A percentile compares a stretch with the other conserved stretches of the same genome.
These are phyloP conservation scores for Sussaba pulchella DNA, from an alignment of 2,888 invertebrate species.

Conservation along the genomic window DNA sequence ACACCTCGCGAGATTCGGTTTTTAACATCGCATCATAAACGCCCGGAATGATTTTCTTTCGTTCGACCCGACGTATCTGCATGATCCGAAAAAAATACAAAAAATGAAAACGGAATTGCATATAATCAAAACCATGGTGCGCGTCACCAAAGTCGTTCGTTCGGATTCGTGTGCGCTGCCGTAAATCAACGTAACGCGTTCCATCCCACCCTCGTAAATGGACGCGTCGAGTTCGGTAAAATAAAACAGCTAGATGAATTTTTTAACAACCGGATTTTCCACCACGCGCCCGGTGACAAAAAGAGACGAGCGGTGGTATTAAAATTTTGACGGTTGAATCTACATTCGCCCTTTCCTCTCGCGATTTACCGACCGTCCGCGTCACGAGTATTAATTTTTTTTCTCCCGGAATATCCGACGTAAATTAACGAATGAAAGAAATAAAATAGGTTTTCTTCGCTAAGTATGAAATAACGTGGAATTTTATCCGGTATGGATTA, in stretches of 20 bases:
- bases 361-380: too few relatives aligned
- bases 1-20: neutral
- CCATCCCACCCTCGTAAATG: slow-evolving; percentile 16
- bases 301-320: neutral
- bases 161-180: neutral
- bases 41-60: too few relatives aligned
- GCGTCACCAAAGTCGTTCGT: slow-evolving; percentile 13
- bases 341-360: neutral
- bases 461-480: too few relatives aligned
- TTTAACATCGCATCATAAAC: neutral
- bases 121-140: slow-evolving; percentile 2
- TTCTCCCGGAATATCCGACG: too few relatives aligned
- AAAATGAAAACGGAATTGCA: too few relatives aligned
- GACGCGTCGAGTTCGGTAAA: neutral
- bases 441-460: too few relatives aligned
- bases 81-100: neutral
- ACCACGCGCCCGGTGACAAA: neutral
- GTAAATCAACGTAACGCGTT: slow-evolving; percentile 1
- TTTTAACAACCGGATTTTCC: slow-evolving; percentile 8
- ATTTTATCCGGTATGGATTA: too few relatives aligned
- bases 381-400: too few relatives aligned
- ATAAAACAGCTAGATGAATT: slow-evolving; percentile 1
- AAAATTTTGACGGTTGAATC: neutral
- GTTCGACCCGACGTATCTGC: neutral
- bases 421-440: too few relatives aligned